Conservation (phyloP, 2,113 vertebrate genomes). For the Chunga burmeisteri region DNA sequence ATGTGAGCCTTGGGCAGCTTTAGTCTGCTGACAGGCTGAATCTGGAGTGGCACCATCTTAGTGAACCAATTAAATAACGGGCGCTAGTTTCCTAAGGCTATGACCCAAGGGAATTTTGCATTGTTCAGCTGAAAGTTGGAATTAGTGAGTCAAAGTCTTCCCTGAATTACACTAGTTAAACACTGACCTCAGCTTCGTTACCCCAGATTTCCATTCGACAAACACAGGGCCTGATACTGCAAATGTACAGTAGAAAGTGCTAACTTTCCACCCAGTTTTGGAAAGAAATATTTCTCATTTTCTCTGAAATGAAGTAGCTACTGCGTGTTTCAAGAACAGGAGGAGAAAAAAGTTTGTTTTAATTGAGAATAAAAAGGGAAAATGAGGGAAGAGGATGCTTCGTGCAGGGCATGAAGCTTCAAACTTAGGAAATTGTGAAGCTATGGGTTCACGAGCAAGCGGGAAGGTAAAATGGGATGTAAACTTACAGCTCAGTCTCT, state of each 20-base stretch:
- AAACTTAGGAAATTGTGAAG: background rate
- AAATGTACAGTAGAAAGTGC: background rate
- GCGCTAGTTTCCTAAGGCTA: slow-evolving; percentile 6
- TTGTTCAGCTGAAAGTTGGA: slow-evolving; percentile 37
- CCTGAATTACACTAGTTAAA: background rate
- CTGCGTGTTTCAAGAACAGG: background rate
- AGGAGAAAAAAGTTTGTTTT: background rate
- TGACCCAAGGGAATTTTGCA: background rate
- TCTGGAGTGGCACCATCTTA: slow-evolving; percentile 42
- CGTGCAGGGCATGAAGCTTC: background rate
- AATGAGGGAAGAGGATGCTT: background rate
- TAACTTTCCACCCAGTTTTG: background rate
- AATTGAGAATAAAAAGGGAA: background rate
- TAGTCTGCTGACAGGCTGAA: slow-evolving; percentile 39
- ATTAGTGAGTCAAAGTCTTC: slow-evolving; percentile 41
- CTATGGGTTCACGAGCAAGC: background rate
- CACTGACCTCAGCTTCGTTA: slow-evolving; percentile 28
- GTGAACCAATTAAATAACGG: slow-evolving; percentile 53
- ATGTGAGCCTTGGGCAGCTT: background rate
- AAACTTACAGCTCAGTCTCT: background rate
- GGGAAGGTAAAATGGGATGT: background rate
- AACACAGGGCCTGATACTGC: background rate
- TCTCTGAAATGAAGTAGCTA: background rate
- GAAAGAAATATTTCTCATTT: background rate
- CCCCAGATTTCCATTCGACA: background rate